phyloP scores from a whole-genome alignment of 2,797 vertebrate genomes.

The Pelochelys cantorii region DNA sequence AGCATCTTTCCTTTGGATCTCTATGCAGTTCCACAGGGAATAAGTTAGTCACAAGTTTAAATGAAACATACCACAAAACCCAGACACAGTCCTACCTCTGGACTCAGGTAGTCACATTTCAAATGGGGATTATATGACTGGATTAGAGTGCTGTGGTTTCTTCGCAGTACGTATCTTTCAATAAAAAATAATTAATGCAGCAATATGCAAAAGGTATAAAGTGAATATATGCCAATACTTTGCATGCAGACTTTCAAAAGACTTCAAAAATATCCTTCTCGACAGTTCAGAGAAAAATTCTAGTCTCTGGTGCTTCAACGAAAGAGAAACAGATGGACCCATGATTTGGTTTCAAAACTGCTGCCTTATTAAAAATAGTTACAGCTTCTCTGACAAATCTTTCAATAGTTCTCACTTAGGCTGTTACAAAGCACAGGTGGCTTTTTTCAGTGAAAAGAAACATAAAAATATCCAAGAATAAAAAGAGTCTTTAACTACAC shows the following conservation, averaged over 20 bases:
- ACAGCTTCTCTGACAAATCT: rapidly evolving
- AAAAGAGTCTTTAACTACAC: neutral
- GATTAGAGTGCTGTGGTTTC: rapidly evolving
- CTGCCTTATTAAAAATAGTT: neutral
- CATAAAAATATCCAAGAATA: neutral
- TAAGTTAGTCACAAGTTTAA: neutral
- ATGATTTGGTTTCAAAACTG: neutral
- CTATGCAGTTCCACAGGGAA: neutral
- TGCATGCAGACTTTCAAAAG: neutral
- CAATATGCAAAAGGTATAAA: neutral
- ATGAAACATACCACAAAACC: neutral
- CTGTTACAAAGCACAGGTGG: neutral
- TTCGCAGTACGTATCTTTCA: neutral
- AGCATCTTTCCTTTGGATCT: neutral
- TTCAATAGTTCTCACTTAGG: neutral
- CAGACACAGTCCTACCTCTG: rapidly evolving
- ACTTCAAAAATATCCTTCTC: neutral
- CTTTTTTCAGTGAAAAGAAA: neutral
- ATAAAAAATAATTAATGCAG: neutral
- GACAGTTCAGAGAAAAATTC: neutral
- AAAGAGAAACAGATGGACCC: neutral
- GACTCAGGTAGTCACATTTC: neutral
- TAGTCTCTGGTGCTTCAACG: neutral
- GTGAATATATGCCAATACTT: neutral
- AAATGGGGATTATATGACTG: rapidly evolving